phyloP scores from a whole-genome alignment of 92 coral and sea anemone species.

The Siderastrea radians region DNA sequence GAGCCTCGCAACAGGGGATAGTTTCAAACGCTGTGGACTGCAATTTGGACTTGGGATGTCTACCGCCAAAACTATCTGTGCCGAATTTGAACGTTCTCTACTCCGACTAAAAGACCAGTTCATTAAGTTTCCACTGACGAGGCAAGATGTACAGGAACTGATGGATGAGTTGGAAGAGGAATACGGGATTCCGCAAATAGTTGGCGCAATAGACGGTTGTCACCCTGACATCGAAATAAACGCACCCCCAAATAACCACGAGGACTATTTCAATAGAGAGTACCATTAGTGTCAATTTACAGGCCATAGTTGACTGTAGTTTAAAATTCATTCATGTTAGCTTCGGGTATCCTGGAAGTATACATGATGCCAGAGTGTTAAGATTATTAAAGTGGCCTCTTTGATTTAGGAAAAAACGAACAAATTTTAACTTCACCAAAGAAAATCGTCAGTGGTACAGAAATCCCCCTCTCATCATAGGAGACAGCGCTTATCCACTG shows the following conservation, averaged over 20 bases:
- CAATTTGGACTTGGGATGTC: constrained; percentile 66
- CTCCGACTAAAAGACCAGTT: constrained; percentile 48
- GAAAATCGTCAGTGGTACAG: constrained; percentile 34
- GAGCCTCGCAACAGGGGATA: constrained; percentile 60
- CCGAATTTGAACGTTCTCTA: constrained; percentile 40
- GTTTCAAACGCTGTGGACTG: constrained; percentile 53
- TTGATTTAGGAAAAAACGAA: constrained; percentile 27
- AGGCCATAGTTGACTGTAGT: constrained; percentile 41
- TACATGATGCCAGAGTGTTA: no score
- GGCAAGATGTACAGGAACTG: constrained; percentile 38
- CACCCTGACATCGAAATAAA: constrained; percentile 63
- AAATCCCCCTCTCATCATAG: constrained; percentile 55
- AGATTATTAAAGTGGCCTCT: no score
- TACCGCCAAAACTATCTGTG: constrained; percentile 46
- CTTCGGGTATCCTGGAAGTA: neutral
- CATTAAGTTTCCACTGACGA: constrained; percentile 56
- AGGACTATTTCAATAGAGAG: constrained; percentile 57
- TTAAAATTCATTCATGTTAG: constrained; percentile 57
- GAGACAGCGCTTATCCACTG: constrained; percentile 68
- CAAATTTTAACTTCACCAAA: constrained; percentile 40
- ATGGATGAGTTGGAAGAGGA: constrained; percentile 56
- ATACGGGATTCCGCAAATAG: constrained; percentile 62
- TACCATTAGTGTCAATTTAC: constrained; percentile 46
- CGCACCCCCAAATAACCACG: constrained; percentile 44
- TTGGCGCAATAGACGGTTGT: constrained; percentile 49